phyloP scores from a whole-genome alignment of 2,888 invertebrate genomes.

The Panorpa germanica region DNA sequence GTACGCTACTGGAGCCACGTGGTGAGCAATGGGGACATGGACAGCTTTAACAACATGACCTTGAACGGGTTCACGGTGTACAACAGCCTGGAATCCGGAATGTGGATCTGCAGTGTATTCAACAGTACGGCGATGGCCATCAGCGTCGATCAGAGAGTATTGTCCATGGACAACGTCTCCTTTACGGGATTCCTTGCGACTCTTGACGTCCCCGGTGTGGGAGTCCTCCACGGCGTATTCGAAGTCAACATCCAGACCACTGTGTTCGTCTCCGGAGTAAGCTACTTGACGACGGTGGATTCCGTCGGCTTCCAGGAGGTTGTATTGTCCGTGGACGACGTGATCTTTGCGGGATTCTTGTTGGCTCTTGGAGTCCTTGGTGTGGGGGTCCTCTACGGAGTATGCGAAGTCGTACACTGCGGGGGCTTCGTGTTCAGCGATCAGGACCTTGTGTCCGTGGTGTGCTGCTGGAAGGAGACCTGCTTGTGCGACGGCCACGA shows the following conservation, averaged over 20 bases:
- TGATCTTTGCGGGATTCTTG: slow-evolving; percentile 31
- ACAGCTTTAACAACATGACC: too few relatives aligned
- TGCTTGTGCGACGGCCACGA: too few relatives aligned
- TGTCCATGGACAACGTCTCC: slow-evolving; percentile 30
- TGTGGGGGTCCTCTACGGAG: slow-evolving; percentile 34
- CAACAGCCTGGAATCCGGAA: slow-evolving; percentile 25
- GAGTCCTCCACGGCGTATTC: slow-evolving; percentile 36
- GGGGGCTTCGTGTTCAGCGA: too few relatives aligned
- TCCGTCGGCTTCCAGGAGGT: slow-evolving; percentile 33
- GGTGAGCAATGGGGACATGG: slow-evolving; percentile 21
- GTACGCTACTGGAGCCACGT: slow-evolving; percentile 19
- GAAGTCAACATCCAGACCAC: too few relatives aligned
- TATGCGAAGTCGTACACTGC: slow-evolving; percentile 37
- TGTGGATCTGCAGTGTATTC: slow-evolving; percentile 34
- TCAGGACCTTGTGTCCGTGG: too few relatives aligned
- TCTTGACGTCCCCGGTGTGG: slow-evolving; percentile 35
- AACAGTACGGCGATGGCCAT: slow-evolving; percentile 32
- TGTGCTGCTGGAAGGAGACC: too few relatives aligned
- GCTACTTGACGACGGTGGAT: slow-evolving; percentile 32
- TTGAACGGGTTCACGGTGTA: too few relatives aligned
- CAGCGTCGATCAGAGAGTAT: slow-evolving; percentile 32
- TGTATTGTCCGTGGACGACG: slow-evolving; percentile 29
- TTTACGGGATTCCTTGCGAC: slow-evolving; percentile 30
- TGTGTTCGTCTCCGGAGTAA: slow-evolving; percentile 33
- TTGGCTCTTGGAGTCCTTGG: slow-evolving; percentile 34